Evolutionary conservation across 1,140 invertebrate genomes (phyloP), one percentile per base, ranked within the genome.

Genomic region (Drosophila pallidifrons): DNA sequence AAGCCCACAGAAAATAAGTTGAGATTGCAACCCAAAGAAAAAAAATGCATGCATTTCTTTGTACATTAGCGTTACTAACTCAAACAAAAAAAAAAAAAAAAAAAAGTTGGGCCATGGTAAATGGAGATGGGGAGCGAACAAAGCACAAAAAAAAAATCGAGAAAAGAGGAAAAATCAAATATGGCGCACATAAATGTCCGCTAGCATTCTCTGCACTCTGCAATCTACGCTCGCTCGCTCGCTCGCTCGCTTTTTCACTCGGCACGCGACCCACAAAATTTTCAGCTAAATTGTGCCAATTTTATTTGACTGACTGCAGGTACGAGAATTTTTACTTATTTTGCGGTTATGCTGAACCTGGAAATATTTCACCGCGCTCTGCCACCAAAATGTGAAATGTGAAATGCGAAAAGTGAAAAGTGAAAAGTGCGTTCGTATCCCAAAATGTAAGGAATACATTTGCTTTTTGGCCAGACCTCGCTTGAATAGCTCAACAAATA

Each of bases 401-500:
- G 20, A 25, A 25, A 25, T 3, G 38, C 25, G 35, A 55, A 65
- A 55, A 13, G 52, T 10, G 35, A 55, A 65, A 55, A 13, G 52
- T 10, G 28, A 46, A 57, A 66, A 66, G 54, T 57, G 51, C 54
- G 64, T 35, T 67, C 52, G n/a, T 43, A 5, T 7, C n/a, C 3
- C 20, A 25, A 25, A 43, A 43, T 43, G 41, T 43, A 43, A 41
- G 51, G 3, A 54, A 55, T 54, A 35, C 38, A 54, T 54, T 65
- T 65, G 54, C 55, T 47, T 38, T 51, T 49, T 25, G 20, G 16
- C 15, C 35, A 35, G 11, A 16, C n/a, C 41, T 5, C 30, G 55
- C 54, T 68, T 51, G 55, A 68, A 68, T 68, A 47, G 32, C 54
- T 68, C 5, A 49, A 58, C 65, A 67, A 67, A 67, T 58, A 58